Base-by-base conservation (phyloP, 2,113 vertebrate species). In the Gallinago jamesoni region DNA sequence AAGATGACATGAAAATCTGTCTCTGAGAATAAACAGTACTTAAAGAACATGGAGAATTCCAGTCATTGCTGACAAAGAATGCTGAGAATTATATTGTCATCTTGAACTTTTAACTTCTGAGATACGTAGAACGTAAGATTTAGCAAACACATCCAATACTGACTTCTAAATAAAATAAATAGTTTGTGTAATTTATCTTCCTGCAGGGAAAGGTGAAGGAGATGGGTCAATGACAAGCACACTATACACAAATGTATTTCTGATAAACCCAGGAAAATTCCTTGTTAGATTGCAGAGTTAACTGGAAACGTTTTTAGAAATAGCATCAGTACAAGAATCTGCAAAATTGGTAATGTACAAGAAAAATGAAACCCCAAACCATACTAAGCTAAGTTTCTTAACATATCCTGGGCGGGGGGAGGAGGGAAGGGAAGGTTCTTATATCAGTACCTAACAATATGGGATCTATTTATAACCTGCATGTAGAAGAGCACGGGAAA, bases 101-200 rank as follows among this genome's bases (percentile, higher is more conserved):
- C 81, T 48, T 84, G 81, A 89, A 84, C 94, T 91, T 84, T 53
- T 59, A 84, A n/a, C 66, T 89, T 73, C 47, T 94, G 47, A 77
- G 57, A 66, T 17, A 35, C 0, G 2, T 0, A 53, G 57, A 87
- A 47, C 6, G 4, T 18, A 23, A 72, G 21, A 43, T 47, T 70
- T 78, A 70, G 16, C 45, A 55, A 90, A 78, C 21, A 53, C 39
- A 63, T 70, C 41, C 67, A 45, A 20, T 72, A 73, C 24, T 70
- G 86, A 84, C 43, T 91, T 84, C 31, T 70, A 87, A 81, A 72
- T 59, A 63, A 75, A 93, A 88, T 3, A 66, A 63, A 72, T 17
- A 39, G 30, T 24, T 74, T 23, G 8, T 62, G 50, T 73, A 47
- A 41, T 78, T 69, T 59, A 28, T 74, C 47, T 59, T 94, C 28